Evolutionary conservation across 2,888 invertebrate species (phyloP), one percentile per base, ranked within the genome.

Genomic region (Pristionchus entomophagus): DNA sequence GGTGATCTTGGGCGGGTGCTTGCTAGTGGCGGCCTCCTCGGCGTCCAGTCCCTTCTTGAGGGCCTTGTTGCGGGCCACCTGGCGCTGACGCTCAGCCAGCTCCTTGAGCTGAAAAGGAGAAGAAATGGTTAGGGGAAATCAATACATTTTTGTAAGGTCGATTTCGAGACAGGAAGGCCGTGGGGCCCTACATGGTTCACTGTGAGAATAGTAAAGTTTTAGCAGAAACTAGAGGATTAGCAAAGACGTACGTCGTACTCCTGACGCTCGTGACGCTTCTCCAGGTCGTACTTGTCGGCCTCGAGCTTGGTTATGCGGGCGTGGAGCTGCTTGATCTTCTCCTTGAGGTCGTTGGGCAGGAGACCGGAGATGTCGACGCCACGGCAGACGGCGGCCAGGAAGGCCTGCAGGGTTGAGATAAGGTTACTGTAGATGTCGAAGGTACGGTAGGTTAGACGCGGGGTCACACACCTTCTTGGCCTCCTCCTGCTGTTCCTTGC

Each of bases 1-100:
- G 96, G 97, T 97, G 95, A 98, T 97, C 96, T 91, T 91, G 69
- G 91, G 91, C 59, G 91, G 91, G 86, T 91, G 91, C 80, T 89
- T 97, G 97, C 92, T 91, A 81, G 89, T 89, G 78, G 90, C 91
- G 84, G 91, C 92, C 73, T 93, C 92, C 41, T 89, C 90, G 69
- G 93, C 90, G 87, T 93, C 93, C 69, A 93, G 89, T 86, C 93
- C 93, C 88, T 91, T 92, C 86, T 91, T 91, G 83, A 93, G 88
- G 51, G 93, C 93, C 88, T 92, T 93, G 88, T 93, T 91, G 77
- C 93, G 90, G 73, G 92, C 92, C 49, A 89, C 91, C 88, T 93
- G 93, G 56, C 91, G 90, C 88, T 93, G 91, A 78, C 93, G 91
- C 87, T 93, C 92, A 86, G 88, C 90, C 88, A 93, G 88, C 87